Evolutionary conservation across 1,140 invertebrate species (phyloP), one percentile per base, ranked within the genome.

Genomic region (Melipona quadrifasciata): DNA sequence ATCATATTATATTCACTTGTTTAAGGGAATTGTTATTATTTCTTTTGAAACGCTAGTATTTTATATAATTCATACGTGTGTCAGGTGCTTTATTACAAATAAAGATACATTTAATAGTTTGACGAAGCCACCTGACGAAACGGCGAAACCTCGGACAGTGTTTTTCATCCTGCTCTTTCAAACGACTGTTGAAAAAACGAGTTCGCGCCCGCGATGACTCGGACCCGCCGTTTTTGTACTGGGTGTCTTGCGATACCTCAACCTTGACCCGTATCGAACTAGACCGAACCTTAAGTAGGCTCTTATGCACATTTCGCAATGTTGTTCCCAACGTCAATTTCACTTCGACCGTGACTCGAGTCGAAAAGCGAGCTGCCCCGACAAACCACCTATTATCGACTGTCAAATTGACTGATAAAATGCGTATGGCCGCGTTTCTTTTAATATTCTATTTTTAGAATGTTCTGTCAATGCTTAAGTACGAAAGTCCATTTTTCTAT

Each of bases 311-410:
- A 89, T 93, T 92, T 93, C 91, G 90, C 86, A 94, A 93, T 88
- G 72, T 78, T 82, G 90, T 82, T 74, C 80, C 80, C 86, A 91
- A 87, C 88, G 89, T 90, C 90, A 94, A 94, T 94, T 94, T 94
- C 93, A 94, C 93, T 93, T 93, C 91, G 92, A 92, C 92, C 93
- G 93, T 94, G 93, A 93, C 93, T 93, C 90, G 88, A 90, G 90
- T 92, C 84, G 76, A 85, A 88, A 91, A 90, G 83, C 68, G 75
- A 76, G 27, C 68, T 79, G 61, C 64, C 57, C 39, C 21, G 27
- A 53, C 65, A 24, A 31, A 61, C 55, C 24, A 16, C 11, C 57
- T 55, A 19, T 67, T 72, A 65, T 82, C n/a, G 73, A 70, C 53
- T 17, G 58, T 75, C n/a, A 51, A 27, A 39, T 0, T 17, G 4